Conservation (phyloP, 2,888 invertebrate species). For the Sarcophaga carnaria region DNA sequence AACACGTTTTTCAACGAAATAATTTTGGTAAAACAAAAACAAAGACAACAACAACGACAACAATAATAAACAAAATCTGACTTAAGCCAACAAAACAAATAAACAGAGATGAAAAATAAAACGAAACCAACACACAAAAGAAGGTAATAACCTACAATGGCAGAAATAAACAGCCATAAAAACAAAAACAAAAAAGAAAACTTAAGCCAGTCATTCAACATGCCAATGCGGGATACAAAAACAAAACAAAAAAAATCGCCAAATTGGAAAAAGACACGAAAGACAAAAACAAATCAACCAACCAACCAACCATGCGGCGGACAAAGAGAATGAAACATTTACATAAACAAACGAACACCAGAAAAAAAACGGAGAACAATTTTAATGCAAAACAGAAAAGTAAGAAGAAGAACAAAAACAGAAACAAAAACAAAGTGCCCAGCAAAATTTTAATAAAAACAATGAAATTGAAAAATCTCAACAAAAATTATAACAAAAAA, state of each 20-base stretch:
- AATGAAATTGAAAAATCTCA: conserved; percentile 59
- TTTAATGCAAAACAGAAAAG: not conserved
- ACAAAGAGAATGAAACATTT: not conserved
- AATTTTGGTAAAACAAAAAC: conserved; percentile 24
- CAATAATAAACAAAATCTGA: conserved; percentile 38
- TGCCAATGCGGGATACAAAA: conserved; percentile 13
- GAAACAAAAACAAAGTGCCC: conserved; percentile 24
- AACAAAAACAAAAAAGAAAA: conserved; percentile 25
- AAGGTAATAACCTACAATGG: conserved; percentile 35
- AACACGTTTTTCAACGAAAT: conserved; percentile 56
- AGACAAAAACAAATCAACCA: not conserved
- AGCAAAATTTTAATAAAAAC: conserved; percentile 40
- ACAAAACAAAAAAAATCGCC: conserved; percentile 25
- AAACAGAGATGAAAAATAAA: not conserved
- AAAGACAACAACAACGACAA: not conserved
- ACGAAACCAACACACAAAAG: not conserved
- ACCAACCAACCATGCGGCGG: conserved; percentile 1
- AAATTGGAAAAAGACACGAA: conserved; percentile 20
- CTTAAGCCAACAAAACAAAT: conserved; percentile 42
- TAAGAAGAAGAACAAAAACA: not conserved
- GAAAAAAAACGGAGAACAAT: too few relatives aligned
- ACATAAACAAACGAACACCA: too few relatives aligned
- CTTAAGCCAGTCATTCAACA: conserved; percentile 49
- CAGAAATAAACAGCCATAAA: not conserved
- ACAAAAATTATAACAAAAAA: conserved; percentile 46